Conservation (phyloP, 2,888 invertebrate genomes). For the Polyommatus iphigenia region DNA sequence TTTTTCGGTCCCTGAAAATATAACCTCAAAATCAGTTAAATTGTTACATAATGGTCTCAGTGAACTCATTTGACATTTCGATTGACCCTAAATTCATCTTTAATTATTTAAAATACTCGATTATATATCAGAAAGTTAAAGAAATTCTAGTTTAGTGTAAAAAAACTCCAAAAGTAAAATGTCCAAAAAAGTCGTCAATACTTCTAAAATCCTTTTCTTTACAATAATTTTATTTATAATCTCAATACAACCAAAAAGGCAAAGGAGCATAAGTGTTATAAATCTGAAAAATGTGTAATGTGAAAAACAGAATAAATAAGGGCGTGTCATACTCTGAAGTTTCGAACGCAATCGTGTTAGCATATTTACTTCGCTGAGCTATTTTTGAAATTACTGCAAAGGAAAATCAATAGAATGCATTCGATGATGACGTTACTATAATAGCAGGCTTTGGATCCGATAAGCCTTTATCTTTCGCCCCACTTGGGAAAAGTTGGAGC, state of each 20-base stretch:
- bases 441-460: not conserved
- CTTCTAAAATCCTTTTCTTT: not conserved
- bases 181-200: not conserved
- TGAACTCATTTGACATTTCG: not conserved
- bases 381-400: conserved; percentile 25
- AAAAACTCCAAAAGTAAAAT: not conserved
- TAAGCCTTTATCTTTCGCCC: conserved; percentile 31
- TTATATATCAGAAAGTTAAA: not conserved
- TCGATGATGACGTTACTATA: conserved; percentile 7
- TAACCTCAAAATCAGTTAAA: conserved; percentile 6
- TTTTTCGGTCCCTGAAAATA: not conserved
- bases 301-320: conserved; percentile 2
- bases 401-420: conserved; percentile 33
- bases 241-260: not conserved
- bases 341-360: not conserved
- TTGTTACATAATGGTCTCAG: not conserved
- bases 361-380: conserved; percentile 25
- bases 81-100: not conserved
- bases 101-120: not conserved
- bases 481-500: conserved; percentile 40
- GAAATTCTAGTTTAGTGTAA: not conserved
- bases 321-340: conserved; percentile 31
- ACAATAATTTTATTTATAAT: not conserved
- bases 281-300: not conserved
- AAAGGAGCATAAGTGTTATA: not conserved